Evolutionary conservation across 2,113 vertebrate genomes (phyloP), one percentile per base, ranked within the genome.

Genomic region (Lophura nycthemera): DNA sequence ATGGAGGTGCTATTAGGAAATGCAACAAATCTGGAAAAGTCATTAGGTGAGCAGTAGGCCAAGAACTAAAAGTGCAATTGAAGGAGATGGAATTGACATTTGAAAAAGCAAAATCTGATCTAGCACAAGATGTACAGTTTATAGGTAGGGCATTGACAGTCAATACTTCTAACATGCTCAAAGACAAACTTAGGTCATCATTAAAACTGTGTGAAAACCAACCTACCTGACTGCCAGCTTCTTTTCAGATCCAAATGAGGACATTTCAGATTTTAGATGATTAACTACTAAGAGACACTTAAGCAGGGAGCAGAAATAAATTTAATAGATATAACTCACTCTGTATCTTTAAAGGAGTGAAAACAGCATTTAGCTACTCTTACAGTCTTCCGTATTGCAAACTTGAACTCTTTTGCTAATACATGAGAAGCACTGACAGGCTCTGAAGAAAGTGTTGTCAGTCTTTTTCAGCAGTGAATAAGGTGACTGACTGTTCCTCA

Each of bases 401-500:
- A 76, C 64, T 3, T 83, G 60, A 64, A 56, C 19, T 82, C n/a
- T 74, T 92, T 88, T 83, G 25, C 34, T n/a, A 82, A 1, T 83
- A 70, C 64, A 69, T 72, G 59, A 87, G 40, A 54, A n/a, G 42
- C 32, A 75, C 24, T 74, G 56, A 18, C 7, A 64, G 24, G 29
- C 30, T 91, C 5, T 77, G 16, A 71, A 69, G 79, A 74, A 89
- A 85, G 67, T 75, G 11, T 29, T 60, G 66, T 65, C 52, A 50
- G 67, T 85, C 56, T 43, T 91, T 90, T 74, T 71, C 50, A 60
- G 70, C 61, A 86, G 11, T 70, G 65, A 83, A 78, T 38, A 88
- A 95, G 85, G 85, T 95, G 75, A 86, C 76, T 95, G 75, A 86
- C 72, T 93, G 64, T 50, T 95, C 65, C 89, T 96, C 85, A 48